Evolutionary conservation across 2,888 invertebrate species (phyloP), one percentile per base, ranked within the genome.

Genomic region (Gastrophysa polygoni): DNA sequence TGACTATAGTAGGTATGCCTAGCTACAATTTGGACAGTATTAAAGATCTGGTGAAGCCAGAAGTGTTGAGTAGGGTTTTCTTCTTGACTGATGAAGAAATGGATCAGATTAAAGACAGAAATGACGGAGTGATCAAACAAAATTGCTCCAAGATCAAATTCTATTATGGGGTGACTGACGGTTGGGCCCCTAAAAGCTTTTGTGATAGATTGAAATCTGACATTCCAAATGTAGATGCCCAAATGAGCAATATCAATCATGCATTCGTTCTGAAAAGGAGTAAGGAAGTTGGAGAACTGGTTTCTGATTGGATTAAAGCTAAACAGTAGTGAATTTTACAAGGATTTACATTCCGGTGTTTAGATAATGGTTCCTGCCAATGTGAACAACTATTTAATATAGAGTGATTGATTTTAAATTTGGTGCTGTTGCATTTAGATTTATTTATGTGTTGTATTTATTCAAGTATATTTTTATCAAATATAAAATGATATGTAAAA

Each of bases 61-160:
- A 81, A 6, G 85, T 89, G 5, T 77, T 88, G 0, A 85, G 87
- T 68, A 88, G 89, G 73, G 85, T 92, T 0, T 84, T 92, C 61
- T 87, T 84, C 74, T 81, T 95, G 76, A 93, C 91, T 0, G 85
- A 86, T 67, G 88, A 92, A 75, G 96, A 96, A 84, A 90, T 96
- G 89, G 85, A 87, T n/a, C 81, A 77, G 28, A 91, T 97, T 0
- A 84, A 79, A 44, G 84, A 87, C 43, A 80, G 93, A 34, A 91
- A 96, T 72, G 80, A 82, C 58, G 83, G 86, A 5, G 80, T 86
- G 47, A 82, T 96, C 47, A 76, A 82, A 16, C 78, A 82, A 21
- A 83, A 90, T 77, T 71, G 84, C n/a, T 78, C 86, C 11, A 87
- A 88, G 72, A 81, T 95, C 1, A 90, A 89, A 77, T 86, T 96